phyloP scores from a whole-genome alignment of 2,113 vertebrate genomes.

The Pollimyrus isidori region DNA sequence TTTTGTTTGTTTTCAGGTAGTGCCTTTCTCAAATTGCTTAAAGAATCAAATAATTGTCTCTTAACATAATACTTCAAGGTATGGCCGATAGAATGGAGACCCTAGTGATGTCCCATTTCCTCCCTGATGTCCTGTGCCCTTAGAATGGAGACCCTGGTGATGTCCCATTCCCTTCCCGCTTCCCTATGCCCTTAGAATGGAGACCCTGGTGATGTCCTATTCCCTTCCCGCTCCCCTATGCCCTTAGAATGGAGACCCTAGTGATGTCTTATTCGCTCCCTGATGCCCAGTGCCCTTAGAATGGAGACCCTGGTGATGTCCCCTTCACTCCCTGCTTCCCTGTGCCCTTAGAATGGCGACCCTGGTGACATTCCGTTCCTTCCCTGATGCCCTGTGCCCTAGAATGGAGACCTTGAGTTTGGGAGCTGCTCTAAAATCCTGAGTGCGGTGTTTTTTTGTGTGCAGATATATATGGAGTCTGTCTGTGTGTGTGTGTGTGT shows the following conservation, averaged over 20 bases:
- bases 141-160: not conserved
- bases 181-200: too few relatives aligned
- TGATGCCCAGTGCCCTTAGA: rapidly evolving
- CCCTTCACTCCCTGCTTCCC: too few relatives aligned
- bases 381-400: too few relatives aligned
- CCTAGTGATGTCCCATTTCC: too few relatives aligned
- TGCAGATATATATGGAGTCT: not conserved
- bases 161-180: too few relatives aligned
- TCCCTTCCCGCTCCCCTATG: too few relatives aligned
- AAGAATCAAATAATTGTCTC: not conserved
- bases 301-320: too few relatives aligned
- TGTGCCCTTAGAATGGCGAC: too few relatives aligned
- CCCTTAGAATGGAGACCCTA: not conserved
- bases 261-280: not conserved
- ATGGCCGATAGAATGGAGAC: not conserved
- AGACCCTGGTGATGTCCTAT: too few relatives aligned
- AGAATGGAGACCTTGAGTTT: not conserved
- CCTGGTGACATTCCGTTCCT: too few relatives aligned
- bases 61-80: not conserved
- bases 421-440: not conserved
- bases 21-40: not conserved
- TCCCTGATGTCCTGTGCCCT: not conserved
- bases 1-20: not conserved
- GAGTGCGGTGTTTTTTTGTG: not conserved
- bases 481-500: not conserved